Percentiles rank a stretch among this genome's conserved stretches.
Evolutionary conservation across 2,113 vertebrate species (phyloP).

Genomic region (Barbus barbus): DNA sequence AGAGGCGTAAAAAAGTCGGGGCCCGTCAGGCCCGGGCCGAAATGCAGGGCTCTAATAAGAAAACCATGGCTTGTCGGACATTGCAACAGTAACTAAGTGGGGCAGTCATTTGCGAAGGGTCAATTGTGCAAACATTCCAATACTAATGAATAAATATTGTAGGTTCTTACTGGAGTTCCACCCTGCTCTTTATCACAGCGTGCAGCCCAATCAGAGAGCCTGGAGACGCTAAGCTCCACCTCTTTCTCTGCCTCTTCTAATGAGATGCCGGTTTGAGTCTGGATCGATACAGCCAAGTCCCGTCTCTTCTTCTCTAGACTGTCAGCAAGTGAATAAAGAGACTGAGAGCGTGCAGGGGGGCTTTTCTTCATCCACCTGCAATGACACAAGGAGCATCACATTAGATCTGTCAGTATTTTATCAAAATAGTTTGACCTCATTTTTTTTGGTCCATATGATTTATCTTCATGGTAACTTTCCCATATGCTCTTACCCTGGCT

Average conservation of each 20-base stretch:
- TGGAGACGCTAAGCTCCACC: slow-evolving; percentile 77
- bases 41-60: too few relatives aligned
- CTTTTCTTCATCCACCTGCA: slow-evolving; percentile 81
- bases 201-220: slow-evolving; percentile 81
- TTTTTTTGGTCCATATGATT: neutral
- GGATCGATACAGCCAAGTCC: slow-evolving; percentile 66
- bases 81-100: too few relatives aligned
- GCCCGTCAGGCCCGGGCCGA: too few relatives aligned
- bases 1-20: too few relatives aligned
- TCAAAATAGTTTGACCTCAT: neutral
- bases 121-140: neutral
- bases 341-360: slow-evolving; percentile 72
- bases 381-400: neutral
- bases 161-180: slow-evolving; percentile 73
- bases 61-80: too few relatives aligned
- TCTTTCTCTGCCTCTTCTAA: slow-evolving; percentile 68
- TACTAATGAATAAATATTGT: neutral
- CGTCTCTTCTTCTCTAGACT: slow-evolving; percentile 73
- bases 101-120: too few relatives aligned
- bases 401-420: neutral
- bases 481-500: slow-evolving; percentile 74
- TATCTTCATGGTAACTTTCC: neutral
- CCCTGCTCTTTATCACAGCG: slow-evolving; percentile 77
- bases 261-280: slow-evolving; percentile 64
- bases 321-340: slow-evolving; percentile 80